Percentiles rank a stretch among this genome's conserved stretches.
Conservation (phyloP, 2,797 vertebrate genomes). For the Mergus octosetaceus region DNA sequence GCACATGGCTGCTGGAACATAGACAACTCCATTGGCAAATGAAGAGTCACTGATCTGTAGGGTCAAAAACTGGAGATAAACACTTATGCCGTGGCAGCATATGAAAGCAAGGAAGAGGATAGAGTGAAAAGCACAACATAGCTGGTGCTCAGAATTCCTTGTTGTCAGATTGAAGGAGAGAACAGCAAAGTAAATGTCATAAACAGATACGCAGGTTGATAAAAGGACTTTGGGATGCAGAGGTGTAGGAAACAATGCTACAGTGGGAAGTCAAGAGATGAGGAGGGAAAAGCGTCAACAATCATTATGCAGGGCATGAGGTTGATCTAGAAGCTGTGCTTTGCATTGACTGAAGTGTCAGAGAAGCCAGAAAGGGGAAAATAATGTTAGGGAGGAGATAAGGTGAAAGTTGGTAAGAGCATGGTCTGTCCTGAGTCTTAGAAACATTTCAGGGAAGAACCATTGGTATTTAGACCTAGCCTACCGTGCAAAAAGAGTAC, state of each 20-base stretch:
- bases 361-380: neutral
- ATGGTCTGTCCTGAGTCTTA: neutral
- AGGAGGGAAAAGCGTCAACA: neutral
- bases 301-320: neutral
- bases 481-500: neutral
- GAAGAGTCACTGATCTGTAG: neutral
- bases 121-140: neutral
- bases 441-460: neutral
- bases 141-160: neutral
- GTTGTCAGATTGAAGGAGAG: neutral
- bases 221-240: neutral
- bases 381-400: neutral
- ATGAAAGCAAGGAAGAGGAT: neutral
- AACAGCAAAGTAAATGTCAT: neutral
- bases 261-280: neutral
- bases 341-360: neutral
- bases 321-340: neutral
- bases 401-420: neutral
- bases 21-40: neutral
- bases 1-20: neutral
- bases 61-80: neutral
- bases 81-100: neutral
- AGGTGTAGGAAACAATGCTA: neutral
- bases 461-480: neutral
- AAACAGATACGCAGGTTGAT: neutral